Base-by-base conservation (phyloP, 2,888 invertebrate species). In the Halictus ligatus region DNA sequence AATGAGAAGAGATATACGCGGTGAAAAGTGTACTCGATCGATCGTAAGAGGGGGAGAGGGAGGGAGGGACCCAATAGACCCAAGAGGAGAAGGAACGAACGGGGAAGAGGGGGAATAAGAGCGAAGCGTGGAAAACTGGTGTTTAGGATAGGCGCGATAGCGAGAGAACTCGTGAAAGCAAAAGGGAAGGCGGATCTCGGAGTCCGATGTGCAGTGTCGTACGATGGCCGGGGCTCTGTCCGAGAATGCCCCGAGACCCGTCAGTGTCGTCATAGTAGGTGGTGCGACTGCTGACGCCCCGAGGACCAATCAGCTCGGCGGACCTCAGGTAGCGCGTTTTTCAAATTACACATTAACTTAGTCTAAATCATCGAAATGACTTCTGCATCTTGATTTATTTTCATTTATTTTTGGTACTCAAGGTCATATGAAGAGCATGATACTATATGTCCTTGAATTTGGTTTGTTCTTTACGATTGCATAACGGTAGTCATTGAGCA, bases 181-280 rank as follows among this genome's bases (percentile, higher is more conserved):
- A 67, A 60, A 50, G 64, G 81, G 64, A 64, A 86, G 84, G 84
- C n/a, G 78, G 58, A 75, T 79, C 75, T 77, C 84, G 87, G 82
- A 89, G 86, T 85, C 89, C 89, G 87, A 91, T 91, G 91, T 92
- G 92, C 93, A 94, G 91, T 92, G 91, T 86, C 91, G 92, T 92
- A 94, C 89, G 86, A 95, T 95, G 95, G 95, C 94, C 92, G 94
- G 95, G 94, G 94, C 94, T 89, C 92, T 94, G 90, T 93, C 94
- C 89, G 94, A 94, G 93, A 94, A 94, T 92, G 95, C 94, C 93
- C 95, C 95, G 88, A 92, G 94, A 93, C 94, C 95, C 82, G 94
- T 95, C 87, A 95, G 94, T 91, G 94, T 95, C 76, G 93, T 95
- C 80, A 92, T 93, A 74, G 94, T 94, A 83, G 93, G 93, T 81